These are phyloP conservation scores for Plutomurus gul DNA, from an alignment of 1,140 invertebrate species.

Conservation along the genomic window DNA sequence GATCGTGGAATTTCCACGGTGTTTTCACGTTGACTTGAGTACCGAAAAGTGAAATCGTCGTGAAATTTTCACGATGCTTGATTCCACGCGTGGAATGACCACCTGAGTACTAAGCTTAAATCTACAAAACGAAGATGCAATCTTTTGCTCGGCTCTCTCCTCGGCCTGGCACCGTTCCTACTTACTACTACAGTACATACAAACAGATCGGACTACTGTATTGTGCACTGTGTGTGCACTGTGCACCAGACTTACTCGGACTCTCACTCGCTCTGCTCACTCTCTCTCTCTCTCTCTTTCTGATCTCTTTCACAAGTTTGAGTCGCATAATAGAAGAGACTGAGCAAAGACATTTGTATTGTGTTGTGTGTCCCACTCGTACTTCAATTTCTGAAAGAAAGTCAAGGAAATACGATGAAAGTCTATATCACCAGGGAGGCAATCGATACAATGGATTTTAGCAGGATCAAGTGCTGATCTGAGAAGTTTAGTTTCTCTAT, in stretches of 20 bases:
- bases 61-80: no score
- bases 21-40: no score
- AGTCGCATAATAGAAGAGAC: conserved; percentile 10
- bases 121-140: neutral
- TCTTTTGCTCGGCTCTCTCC: neutral
- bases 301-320: conserved; percentile 27
- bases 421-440: neutral
- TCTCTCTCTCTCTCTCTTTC: no score
- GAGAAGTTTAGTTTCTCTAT: conserved; percentile 32
- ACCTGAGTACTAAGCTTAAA: neutral
- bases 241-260: conserved; percentile 9
- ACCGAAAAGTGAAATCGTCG: no score
- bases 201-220: no score
- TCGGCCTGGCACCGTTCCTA: no score
- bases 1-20: no score
- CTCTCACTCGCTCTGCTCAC: no score
- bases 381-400: conserved; percentile 16
- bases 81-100: no score
- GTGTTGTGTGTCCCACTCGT: conserved; percentile 16
- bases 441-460: conserved; percentile 35
- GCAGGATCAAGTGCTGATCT: conserved; percentile 31
- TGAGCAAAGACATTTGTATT: conserved; percentile 18
- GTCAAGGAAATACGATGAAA: conserved; percentile 17
- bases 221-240: no score
- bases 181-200: no score